Evolutionary conservation across 2,888 invertebrate species (phyloP), one percentile per base, ranked within the genome.

Genomic region (Trisateles emortualis): DNA sequence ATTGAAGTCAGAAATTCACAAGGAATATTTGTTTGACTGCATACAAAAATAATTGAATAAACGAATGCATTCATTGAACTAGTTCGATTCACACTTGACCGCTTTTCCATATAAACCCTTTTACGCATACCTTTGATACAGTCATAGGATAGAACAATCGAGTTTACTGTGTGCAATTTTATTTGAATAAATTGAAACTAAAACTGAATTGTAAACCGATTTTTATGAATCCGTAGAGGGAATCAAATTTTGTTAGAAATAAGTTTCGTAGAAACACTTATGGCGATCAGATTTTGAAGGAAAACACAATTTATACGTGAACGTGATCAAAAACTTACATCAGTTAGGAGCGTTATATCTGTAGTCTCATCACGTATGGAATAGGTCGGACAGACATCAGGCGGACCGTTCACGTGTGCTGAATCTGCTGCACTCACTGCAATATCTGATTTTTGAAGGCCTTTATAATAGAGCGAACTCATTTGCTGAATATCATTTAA

Each of bases 311-410:
- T 83, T 79, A 77, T 79, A 74, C 72, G 59, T 65, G 74, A 47
- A 81, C 79, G 79, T 77, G 78, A 76, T 76, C 78, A 74, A 79
- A 74, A 77, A 77, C 61, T 60, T 53, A 64, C 72, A 72, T 73
- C 60, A 70, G 68, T 64, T 59, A 52, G 62, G 56, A 67, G 63
- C 63, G 57, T 64, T n/a, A 59, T 67, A 74, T 74, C 64, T 59
- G 52, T 42, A 86, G 74, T 81, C 81, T 26, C 68, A 71, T 79
- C 86, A 86, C 86, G 86, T 84, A 75, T 60, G 71, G 72, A 73
- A 69, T 74, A 78, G 79, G 78, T 81, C 76, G 73, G 76, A 68
- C 79, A 77, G 74, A 74, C 79, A 78, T 76, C 77, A 73, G 74
- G 59, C 48, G 60, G 68, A 50, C 70, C 45, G 56, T 41, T 65